Evolutionary conservation across 1,140 invertebrate species (phyloP).

Genomic region (Drosophila pseudoananassae): DNA sequence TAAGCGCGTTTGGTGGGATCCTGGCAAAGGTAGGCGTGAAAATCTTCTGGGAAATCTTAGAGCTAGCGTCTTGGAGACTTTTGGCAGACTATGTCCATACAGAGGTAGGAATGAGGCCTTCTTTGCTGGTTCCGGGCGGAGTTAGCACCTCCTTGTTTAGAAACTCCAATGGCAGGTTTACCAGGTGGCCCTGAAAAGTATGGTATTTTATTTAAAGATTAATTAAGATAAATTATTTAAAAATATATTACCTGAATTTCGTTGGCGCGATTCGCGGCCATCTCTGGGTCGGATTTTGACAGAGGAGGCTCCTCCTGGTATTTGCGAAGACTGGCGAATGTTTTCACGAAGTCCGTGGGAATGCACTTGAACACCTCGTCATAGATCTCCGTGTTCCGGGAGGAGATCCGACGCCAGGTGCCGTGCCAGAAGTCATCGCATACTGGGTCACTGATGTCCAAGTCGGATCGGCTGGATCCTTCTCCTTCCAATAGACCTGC

Average conservation of each 20-base stretch:
- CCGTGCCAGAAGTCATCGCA: slow-evolving; percentile 91
- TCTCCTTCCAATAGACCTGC: slow-evolving; percentile 85
- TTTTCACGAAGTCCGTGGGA: slow-evolving; percentile 91
- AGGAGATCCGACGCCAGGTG: slow-evolving; percentile 91
- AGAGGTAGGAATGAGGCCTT: slow-evolving; percentile 92
- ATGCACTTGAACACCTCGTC: slow-evolving; percentile 95
- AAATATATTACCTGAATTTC: slow-evolving; percentile 87
- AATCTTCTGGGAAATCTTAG: slow-evolving; percentile 2
- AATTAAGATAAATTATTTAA: too few species aligned
- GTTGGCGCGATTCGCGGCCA: slow-evolving; percentile 89
- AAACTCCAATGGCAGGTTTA: slow-evolving; percentile 94
- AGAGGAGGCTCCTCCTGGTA: slow-evolving; percentile 89
- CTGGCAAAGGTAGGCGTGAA: slow-evolving; percentile 10
- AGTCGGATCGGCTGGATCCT: slow-evolving; percentile 79
- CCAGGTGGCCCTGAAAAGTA: slow-evolving; percentile 89
- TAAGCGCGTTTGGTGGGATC: slow-evolving; percentile 68
- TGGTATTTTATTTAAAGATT: too few species aligned
- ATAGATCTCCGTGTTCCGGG: slow-evolving; percentile 92
- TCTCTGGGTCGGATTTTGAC: slow-evolving; percentile 88
- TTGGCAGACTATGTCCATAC: slow-evolving; percentile 88
- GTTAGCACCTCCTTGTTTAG: slow-evolving; percentile 92
- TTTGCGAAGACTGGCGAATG: slow-evolving; percentile 89
- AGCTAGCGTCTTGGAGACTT: slow-evolving; percentile 58
- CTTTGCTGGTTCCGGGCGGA: slow-evolving; percentile 91
- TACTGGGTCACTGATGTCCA: slow-evolving; percentile 90